These are phyloP conservation scores for Athrips mouffetella DNA, from an alignment of 2,888 invertebrate genomes.

Conservation along the genomic window DNA sequence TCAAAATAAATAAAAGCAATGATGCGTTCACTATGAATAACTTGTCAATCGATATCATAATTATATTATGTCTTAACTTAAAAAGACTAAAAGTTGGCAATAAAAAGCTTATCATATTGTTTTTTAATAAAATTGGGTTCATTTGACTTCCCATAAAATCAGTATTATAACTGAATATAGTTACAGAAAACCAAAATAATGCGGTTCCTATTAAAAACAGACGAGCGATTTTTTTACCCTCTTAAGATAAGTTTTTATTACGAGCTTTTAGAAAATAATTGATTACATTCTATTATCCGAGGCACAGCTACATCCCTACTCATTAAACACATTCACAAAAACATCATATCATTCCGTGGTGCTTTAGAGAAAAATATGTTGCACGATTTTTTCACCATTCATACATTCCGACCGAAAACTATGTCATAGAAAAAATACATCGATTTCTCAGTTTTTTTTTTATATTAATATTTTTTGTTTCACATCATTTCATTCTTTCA, in stretches of 20 bases:
- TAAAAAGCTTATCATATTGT: background rate
- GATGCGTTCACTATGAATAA: background rate
- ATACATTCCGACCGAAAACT: slow-evolving; percentile 39
- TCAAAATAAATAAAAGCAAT: slow-evolving; percentile 1
- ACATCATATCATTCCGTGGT: slow-evolving; percentile 38
- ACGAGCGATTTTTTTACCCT: too few species aligned
- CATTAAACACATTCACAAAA: slow-evolving; percentile 18
- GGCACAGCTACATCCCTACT: slow-evolving; percentile 7
- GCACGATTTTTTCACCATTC: slow-evolving; percentile 37
- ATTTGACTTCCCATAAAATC: too few species aligned
- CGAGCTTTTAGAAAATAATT: background rate
- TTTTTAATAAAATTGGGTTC: too few species aligned
- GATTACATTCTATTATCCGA: background rate
- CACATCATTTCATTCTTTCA: slow-evolving; percentile 18
- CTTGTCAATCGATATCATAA: background rate
- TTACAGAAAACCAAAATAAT: too few species aligned
- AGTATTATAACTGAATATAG: too few species aligned
- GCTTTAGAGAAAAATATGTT: slow-evolving; percentile 43
- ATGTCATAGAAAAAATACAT: slow-evolving; percentile 54
- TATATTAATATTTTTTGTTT: slow-evolving; percentile 25
- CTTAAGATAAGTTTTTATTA: background rate
- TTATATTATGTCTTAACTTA: background rate
- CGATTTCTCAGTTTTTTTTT: slow-evolving; percentile 36
- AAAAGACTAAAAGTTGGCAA: background rate
- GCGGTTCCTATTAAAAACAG: too few species aligned